Conservation (phyloP, 1,140 invertebrate species). For the Drosophila nasuta region DNA sequence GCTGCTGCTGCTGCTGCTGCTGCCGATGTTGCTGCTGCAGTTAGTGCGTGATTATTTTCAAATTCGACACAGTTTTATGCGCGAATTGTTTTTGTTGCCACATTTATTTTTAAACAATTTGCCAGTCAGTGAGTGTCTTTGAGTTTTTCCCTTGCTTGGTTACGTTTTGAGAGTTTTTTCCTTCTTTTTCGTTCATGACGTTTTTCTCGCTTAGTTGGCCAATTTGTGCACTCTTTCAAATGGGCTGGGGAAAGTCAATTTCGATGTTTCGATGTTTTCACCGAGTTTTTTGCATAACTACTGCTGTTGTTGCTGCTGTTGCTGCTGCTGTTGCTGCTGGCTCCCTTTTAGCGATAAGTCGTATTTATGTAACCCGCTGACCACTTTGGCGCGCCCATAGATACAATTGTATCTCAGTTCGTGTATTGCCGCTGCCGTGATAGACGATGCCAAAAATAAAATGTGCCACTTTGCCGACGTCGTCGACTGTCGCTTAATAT, state of each 20-base stretch:
- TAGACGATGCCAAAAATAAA: constrained; percentile 62
- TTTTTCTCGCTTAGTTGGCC: constrained; percentile 42
- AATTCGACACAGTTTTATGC: constrained; percentile 81
- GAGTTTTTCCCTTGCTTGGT: constrained; percentile 47
- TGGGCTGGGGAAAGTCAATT: constrained; percentile 69
- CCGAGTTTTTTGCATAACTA: constrained; percentile 76
- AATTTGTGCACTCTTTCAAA: constrained; percentile 33
- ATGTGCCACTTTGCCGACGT: constrained; percentile 62
- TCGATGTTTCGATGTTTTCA: constrained; percentile 67
- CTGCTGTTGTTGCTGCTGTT: neutral
- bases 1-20: neutral
- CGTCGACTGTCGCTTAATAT: constrained; percentile 41
- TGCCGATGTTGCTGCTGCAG: constrained; percentile 41
- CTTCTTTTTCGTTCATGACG: constrained; percentile 5
- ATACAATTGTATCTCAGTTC: constrained; percentile 61
- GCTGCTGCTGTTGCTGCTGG: constrained; percentile 16
- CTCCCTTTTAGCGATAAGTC: constrained; percentile 52
- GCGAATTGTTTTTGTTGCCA: constrained; percentile 74
- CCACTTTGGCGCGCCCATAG: constrained; percentile 50
- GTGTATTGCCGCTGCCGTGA: constrained; percentile 28
- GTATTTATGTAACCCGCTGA: constrained; percentile 50
- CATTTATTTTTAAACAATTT: constrained; percentile 75
- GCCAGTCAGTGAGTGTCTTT: constrained; percentile 35
- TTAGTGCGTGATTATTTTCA: constrained; percentile 83
- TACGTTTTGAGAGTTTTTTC: constrained; percentile 36